Conservation (phyloP, 2,113 vertebrate species). For the Pionites leucogaster region DNA sequence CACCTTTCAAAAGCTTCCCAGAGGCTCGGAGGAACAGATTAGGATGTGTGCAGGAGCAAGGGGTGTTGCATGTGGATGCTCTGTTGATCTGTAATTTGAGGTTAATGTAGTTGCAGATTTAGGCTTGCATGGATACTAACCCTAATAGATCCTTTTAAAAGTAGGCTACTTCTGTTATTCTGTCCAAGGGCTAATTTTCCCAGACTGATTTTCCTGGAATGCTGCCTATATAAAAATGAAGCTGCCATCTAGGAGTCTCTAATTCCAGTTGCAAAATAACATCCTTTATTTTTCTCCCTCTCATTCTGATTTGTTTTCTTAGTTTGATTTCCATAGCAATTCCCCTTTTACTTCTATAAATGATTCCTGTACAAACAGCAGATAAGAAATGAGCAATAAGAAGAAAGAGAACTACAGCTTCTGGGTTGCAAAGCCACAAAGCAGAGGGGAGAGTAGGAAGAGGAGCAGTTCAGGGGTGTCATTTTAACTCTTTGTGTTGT, state of each 20-base stretch:
- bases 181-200: neutral
- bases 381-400: neutral
- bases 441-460: neutral
- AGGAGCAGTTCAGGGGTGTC: slow-evolving; percentile 19
- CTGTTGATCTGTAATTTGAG: neutral
- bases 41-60: accelerated
- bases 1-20: neutral
- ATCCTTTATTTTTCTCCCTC: neutral
- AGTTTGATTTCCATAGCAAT: neutral
- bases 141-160: neutral
- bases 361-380: neutral
- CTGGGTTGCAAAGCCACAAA: neutral
- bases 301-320: neutral
- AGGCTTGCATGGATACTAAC: accelerated
- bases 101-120: neutral
- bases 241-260: neutral
- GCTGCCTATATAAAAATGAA: neutral
- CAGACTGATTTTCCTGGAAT: neutral
- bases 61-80: neutral
- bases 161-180: neutral
- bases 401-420: neutral
- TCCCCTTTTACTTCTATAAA: neutral
- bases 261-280: neutral
- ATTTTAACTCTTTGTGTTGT: slow-evolving; percentile 52
- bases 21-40: neutral